These are phyloP conservation scores for Papilio demoleus DNA, from an alignment of 2,888 invertebrate genomes.

Conservation along the genomic window DNA sequence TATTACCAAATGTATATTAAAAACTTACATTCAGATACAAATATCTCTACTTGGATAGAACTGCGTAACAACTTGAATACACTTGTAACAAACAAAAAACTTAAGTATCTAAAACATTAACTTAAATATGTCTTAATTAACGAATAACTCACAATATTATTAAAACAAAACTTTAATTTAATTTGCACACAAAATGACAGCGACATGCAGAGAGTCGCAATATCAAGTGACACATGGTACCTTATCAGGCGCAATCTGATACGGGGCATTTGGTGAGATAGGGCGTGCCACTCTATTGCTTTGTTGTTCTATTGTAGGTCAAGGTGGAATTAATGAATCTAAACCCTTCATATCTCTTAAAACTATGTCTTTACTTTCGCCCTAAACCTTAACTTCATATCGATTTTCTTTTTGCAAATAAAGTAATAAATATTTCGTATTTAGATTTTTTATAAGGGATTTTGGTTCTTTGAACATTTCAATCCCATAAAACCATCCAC, in stretches of 20 bases:
- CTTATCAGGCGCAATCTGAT: constrained; percentile 58
- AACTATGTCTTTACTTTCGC: background rate
- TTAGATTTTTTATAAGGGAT: too few species aligned
- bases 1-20: background rate
- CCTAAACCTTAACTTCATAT: background rate
- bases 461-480: too few species aligned
- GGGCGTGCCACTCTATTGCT: constrained; percentile 50
- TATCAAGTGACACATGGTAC: constrained; percentile 5
- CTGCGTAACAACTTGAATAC: background rate
- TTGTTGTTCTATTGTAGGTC: constrained; percentile 55
- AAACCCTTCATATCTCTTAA: background rate
- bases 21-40: background rate
- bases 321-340: constrained; percentile 50
- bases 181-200: constrained; percentile 4
- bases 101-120: background rate
- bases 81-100: background rate
- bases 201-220: background rate
- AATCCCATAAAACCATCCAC: too few species aligned
- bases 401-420: background rate
- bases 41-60: constrained; percentile 3
- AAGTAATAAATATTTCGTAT: background rate
- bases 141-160: background rate
- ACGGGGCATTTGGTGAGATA: constrained; percentile 62
- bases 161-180: background rate
- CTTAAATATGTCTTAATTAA: background rate